These are phyloP conservation scores for Poecilia wingei DNA, from an alignment of 2,797 vertebrate species.

Conservation along the genomic window DNA sequence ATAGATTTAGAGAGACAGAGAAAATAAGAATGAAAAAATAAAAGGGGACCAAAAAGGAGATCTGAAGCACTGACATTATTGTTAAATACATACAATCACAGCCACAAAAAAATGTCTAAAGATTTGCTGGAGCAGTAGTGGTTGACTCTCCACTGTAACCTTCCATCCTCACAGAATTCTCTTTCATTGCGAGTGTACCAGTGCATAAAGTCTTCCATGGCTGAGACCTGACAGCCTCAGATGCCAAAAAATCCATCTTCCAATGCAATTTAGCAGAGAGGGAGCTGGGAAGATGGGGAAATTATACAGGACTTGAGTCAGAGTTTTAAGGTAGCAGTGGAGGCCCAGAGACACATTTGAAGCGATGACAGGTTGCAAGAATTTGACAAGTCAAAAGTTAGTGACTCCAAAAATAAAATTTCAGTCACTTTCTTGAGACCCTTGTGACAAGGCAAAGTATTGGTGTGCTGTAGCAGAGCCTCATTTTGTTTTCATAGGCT, in stretches of 20 bases:
- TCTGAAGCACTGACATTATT: constrained; percentile 63
- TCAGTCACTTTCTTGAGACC: constrained; percentile 75
- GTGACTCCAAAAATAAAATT: constrained; percentile 82
- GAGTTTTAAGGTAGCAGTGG: constrained; percentile 83
- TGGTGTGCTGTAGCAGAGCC: constrained; percentile 47
- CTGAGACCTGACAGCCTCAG: constrained; percentile 80
- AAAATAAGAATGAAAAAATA: constrained; percentile 38
- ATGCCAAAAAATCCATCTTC: constrained; percentile 81
- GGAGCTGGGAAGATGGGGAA: constrained; percentile 84
- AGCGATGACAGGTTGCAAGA: constrained; percentile 84
- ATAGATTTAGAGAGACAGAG: constrained; percentile 34
- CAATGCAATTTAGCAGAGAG: constrained; percentile 81
- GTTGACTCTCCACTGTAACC: constrained; percentile 76
- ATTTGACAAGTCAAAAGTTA: constrained; percentile 85
- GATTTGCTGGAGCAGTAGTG: constrained; percentile 76
- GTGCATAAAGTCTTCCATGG: constrained; percentile 80
- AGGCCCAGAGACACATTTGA: constrained; percentile 77
- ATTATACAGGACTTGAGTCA: constrained; percentile 86
- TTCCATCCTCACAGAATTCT: constrained; percentile 78
- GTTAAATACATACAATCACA: constrained; percentile 75
- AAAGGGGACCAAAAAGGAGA: constrained; percentile 15
- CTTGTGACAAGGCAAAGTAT: constrained; percentile 67
- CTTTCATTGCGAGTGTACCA: constrained; percentile 81
- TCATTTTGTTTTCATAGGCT: constrained; percentile 65
- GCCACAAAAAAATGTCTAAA: constrained; percentile 71